phyloP scores from a whole-genome alignment of 2,113 vertebrate genomes.

The Gulo gulo region DNA sequence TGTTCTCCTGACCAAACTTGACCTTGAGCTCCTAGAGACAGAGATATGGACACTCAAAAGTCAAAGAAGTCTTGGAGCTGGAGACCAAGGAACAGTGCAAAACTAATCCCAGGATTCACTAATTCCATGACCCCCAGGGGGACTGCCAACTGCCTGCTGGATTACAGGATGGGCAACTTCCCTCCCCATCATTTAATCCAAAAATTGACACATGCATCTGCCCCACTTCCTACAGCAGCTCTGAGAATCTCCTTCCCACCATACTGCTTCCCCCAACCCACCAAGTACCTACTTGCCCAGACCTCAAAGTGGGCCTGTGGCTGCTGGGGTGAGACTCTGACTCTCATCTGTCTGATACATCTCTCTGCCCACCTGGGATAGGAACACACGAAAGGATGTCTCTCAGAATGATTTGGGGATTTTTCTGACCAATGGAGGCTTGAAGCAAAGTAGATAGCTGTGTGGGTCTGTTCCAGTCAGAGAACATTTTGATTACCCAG shows the following conservation, averaged over 20 bases:
- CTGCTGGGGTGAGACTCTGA: not conserved
- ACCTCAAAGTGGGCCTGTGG: not conserved
- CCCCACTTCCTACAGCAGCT: not conserved
- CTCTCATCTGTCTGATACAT: not conserved
- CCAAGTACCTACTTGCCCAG: not conserved
- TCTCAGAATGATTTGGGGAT: not conserved
- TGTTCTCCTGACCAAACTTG: not conserved
- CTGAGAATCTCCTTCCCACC: not conserved
- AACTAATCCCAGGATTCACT: not conserved
- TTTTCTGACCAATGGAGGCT: not conserved
- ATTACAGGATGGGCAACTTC: not conserved
- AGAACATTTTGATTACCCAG: not conserved
- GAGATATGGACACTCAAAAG: not conserved
- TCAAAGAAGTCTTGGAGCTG: not conserved
- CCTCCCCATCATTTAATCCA: not conserved
- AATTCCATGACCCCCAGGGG: not conserved
- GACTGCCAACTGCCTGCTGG: not conserved
- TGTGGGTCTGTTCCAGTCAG: not conserved
- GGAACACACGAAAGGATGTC: not conserved
- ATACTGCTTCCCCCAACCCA: not conserved
- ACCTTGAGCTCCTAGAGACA: not conserved
- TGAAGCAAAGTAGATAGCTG: not conserved
- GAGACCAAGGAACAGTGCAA: not conserved
- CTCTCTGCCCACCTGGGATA: not conserved
- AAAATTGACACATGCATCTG: not conserved